A percentile compares a stretch with the other conserved stretches of the same genome.
phyloP scores from a whole-genome alignment of 1,140 invertebrate species.

The Rhagoletis pomonella region DNA sequence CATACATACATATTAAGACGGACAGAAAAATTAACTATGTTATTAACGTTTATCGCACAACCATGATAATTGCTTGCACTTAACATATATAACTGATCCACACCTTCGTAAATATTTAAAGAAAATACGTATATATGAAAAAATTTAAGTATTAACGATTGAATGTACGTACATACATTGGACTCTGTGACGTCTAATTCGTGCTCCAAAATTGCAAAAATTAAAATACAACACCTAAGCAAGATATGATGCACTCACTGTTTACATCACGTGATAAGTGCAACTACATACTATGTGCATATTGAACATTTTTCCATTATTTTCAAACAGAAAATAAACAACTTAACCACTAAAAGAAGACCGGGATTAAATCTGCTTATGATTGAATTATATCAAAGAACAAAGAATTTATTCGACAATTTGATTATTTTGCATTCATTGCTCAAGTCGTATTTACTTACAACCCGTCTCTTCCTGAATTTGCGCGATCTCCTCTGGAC shows the following conservation, averaged over 20 bases:
- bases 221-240: too few species aligned
- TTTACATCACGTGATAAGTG: slow-evolving; percentile 27
- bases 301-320: too few species aligned
- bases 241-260: slow-evolving; percentile 44
- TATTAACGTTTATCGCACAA: not conserved
- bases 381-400: not conserved
- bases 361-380: too few species aligned
- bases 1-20: too few species aligned
- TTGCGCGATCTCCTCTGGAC: slow-evolving; percentile 96
- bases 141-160: too few species aligned
- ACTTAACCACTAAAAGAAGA: too few species aligned
- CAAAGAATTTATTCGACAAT: too few species aligned
- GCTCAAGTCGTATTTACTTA: slow-evolving; percentile 77
- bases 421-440: too few species aligned
- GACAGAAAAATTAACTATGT: not conserved
- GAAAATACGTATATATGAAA: not conserved
- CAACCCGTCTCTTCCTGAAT: slow-evolving; percentile 98
- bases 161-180: too few species aligned
- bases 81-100: not conserved
- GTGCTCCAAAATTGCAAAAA: too few species aligned
- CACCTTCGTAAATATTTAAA: not conserved
- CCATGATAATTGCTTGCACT: not conserved
- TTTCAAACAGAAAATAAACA: too few species aligned
- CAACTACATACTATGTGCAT: not conserved
- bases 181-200: too few species aligned